These are phyloP conservation scores for Porites australiensis DNA, from an alignment of 64 coral and sea anemone species.

Conservation along the genomic window DNA sequence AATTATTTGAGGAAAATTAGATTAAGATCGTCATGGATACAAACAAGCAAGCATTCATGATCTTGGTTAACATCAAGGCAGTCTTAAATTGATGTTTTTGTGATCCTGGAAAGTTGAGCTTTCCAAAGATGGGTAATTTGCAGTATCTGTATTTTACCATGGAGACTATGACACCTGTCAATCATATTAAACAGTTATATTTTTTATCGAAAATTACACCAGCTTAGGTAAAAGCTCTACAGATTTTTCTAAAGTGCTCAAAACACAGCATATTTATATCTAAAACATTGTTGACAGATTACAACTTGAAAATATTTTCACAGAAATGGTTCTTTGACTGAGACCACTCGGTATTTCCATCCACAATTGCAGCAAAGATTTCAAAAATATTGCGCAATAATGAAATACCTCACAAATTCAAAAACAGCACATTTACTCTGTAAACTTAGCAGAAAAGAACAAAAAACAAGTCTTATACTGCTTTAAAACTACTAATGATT, in stretches of 20 bases:
- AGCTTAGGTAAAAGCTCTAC: not conserved
- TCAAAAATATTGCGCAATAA: not conserved
- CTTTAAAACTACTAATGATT: not conserved
- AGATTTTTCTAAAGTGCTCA: not conserved
- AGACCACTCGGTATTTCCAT: not conserved
- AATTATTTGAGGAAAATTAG: too few relatives aligned
- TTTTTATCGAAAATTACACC: not conserved
- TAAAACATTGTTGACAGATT: not conserved
- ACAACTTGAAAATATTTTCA: not conserved
- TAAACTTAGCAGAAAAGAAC: not conserved
- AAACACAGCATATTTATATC: not conserved
- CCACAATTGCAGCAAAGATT: not conserved
- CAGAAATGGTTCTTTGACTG: not conserved
- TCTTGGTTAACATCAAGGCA: not conserved
- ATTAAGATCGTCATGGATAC: not conserved
- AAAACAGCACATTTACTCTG: not conserved
- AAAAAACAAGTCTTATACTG: not conserved
- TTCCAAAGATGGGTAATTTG: not conserved
- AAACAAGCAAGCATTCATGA: conserved; percentile 1
- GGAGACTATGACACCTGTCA: not conserved
- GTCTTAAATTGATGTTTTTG: not conserved
- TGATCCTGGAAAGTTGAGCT: conserved; percentile 21
- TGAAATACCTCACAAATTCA: not conserved
- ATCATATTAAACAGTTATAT: conserved; percentile 1
- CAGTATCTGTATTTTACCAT: not conserved